Conservation (phyloP, 2,113 vertebrate species). For the Natator depressus region DNA sequence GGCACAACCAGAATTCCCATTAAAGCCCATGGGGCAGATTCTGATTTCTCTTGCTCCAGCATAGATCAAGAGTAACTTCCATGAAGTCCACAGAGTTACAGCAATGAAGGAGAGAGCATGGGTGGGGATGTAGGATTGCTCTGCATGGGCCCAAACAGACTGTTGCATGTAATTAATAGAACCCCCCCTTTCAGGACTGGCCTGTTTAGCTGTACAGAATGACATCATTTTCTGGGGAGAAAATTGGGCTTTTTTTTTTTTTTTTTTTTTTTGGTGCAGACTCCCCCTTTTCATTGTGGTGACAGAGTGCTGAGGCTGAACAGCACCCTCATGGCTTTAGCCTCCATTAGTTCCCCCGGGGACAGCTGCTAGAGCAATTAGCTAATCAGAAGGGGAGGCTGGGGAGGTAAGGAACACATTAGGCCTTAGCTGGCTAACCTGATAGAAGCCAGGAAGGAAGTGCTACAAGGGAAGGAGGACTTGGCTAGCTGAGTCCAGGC, state of each 20-base stretch:
- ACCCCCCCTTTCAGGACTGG: background rate
- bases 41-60: background rate
- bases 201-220: background rate
- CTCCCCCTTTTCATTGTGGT: background rate
- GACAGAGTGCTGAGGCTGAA: background rate
- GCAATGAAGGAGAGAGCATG: background rate
- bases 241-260: background rate
- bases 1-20: background rate
- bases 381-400: no score
- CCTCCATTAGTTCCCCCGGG: no score
- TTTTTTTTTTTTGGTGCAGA: background rate
- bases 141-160: no score
- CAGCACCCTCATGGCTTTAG: no score
- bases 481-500: no score
- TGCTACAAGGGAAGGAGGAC: no score
- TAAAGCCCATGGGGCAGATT: background rate
- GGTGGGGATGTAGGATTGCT: no score
- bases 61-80: background rate
- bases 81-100: no score
- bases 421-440: no score
- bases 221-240: background rate
- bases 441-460: no score
- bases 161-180: background rate
- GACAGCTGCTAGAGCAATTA: no score
- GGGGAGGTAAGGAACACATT: no score